Percentiles rank a stretch among this genome's conserved stretches.
These are phyloP conservation scores for Himalopsyche kuldschensis DNA, from an alignment of 2,888 invertebrate species.

Conservation along the genomic window DNA sequence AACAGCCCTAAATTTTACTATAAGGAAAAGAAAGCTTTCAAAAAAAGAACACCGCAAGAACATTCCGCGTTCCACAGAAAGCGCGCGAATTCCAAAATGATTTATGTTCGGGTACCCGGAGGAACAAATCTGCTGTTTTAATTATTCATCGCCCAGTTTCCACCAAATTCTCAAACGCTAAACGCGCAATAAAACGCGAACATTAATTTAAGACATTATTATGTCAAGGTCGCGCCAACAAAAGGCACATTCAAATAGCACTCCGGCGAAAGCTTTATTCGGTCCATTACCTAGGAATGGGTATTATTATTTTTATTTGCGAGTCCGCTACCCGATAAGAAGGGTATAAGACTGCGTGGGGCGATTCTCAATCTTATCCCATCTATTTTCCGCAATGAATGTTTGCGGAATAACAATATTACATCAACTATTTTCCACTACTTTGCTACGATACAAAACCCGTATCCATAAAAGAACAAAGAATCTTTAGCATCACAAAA, in stretches of 20 bases:
- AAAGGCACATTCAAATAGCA: slow-evolving; percentile 33
- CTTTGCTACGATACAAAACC: too few species aligned
- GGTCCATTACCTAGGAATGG: slow-evolving; percentile 38
- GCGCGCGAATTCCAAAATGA: not conserved
- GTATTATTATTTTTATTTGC: slow-evolving; percentile 38
- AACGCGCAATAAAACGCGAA: slow-evolving; percentile 38
- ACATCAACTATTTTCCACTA: too few species aligned
- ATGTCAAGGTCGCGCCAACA: slow-evolving; percentile 37
- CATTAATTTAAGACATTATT: slow-evolving; percentile 39
- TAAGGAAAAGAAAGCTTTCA: not conserved
- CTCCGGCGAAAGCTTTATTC: slow-evolving; percentile 33
- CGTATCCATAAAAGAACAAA: too few species aligned
- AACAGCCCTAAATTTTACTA: not conserved
- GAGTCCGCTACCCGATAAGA: slow-evolving; percentile 14
- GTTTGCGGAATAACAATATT: too few species aligned
- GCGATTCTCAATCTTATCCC: not conserved
- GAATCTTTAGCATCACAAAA: too few species aligned
- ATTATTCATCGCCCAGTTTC: slow-evolving; percentile 37
- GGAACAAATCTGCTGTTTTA: slow-evolving; percentile 28
- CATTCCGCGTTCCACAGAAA: not conserved
- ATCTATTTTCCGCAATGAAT: too few species aligned
- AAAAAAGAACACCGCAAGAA: not conserved
- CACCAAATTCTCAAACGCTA: slow-evolving; percentile 34
- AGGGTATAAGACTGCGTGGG: not conserved
- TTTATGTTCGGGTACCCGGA: not conserved